Evolutionary conservation across 53 echinoderm and acorn worm genomes (phyloP).

Genomic region (Stichopus horrens): DNA sequence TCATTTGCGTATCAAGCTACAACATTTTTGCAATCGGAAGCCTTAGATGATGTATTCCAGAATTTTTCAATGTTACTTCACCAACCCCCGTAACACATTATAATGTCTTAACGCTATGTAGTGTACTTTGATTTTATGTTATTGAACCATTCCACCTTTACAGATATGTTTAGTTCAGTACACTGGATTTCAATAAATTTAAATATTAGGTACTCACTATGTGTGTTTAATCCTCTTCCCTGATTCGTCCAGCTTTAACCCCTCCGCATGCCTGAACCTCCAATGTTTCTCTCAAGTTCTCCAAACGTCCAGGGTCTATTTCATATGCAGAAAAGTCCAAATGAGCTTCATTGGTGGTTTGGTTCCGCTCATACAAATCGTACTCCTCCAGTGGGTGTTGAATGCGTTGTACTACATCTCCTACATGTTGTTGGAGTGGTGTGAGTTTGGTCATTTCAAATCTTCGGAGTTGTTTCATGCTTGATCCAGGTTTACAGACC

Average conservation of each 20-base stretch:
- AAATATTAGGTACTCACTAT: too few relatives aligned
- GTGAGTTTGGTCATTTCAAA: not conserved
- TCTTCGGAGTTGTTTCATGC: not conserved
- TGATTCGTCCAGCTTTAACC: conserved; percentile 22
- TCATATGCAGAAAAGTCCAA: conserved; percentile 33
- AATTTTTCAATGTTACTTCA: too few relatives aligned
- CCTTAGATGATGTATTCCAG: too few relatives aligned
- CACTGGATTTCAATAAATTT: not conserved
- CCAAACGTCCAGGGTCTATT: conserved; percentile 29
- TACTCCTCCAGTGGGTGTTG: not conserved
- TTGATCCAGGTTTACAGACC: conserved; percentile 18
- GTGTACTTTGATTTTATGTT: too few relatives aligned
- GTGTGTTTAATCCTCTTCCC: conserved; percentile 16
- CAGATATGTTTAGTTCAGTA: not conserved
- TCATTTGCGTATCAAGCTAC: too few relatives aligned
- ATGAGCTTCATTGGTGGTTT: not conserved
- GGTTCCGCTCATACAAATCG: not conserved
- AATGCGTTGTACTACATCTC: not conserved
- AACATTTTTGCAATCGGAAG: too few relatives aligned
- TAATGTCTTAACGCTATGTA: too few relatives aligned
- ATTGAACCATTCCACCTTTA: too few relatives aligned
- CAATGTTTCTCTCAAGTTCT: conserved; percentile 30
- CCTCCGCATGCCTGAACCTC: conserved; percentile 42
- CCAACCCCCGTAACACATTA: too few relatives aligned
- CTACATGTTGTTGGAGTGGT: not conserved